phyloP scores from a whole-genome alignment of 2,797 vertebrate species.

The Buceros bicornis region DNA sequence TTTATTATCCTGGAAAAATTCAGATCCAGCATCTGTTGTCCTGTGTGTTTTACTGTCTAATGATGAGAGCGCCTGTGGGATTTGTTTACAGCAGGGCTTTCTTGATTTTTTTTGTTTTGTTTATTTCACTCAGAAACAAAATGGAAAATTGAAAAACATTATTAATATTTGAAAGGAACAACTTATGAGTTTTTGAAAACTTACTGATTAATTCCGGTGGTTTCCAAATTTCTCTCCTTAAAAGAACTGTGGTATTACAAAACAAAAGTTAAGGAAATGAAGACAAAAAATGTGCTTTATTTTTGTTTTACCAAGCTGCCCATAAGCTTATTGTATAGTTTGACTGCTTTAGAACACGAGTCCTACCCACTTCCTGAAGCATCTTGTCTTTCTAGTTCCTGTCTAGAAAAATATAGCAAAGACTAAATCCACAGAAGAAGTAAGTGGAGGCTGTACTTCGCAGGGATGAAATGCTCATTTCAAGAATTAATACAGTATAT shows the following conservation, averaged over 20 bases:
- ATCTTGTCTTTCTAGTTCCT: neutral
- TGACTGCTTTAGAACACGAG: neutral
- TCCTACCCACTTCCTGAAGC: neutral
- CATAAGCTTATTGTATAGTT: neutral
- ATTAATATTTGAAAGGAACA: slow-evolving; percentile 40
- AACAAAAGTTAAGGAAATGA: neutral
- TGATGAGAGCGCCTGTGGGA: neutral
- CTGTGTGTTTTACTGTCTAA: slow-evolving; percentile 34
- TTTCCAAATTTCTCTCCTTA: neutral
- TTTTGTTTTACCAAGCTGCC: neutral
- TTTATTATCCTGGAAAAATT: slow-evolving; percentile 55
- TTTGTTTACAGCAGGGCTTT: slow-evolving; percentile 19
- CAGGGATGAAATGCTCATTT: neutral
- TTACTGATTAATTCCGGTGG: slow-evolving; percentile 4
- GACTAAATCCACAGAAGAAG: neutral
- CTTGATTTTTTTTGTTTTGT: neutral
- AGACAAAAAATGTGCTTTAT: neutral
- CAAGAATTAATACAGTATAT: neutral
- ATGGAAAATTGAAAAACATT: neutral
- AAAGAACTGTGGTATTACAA: neutral
- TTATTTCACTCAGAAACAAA: neutral
- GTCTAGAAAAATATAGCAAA: neutral
- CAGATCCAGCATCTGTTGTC: slow-evolving; percentile 47
- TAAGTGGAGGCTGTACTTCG: neutral
- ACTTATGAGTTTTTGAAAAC: neutral